phyloP scores from a whole-genome alignment of 1,140 invertebrate species.

The Ephestia elutella region DNA sequence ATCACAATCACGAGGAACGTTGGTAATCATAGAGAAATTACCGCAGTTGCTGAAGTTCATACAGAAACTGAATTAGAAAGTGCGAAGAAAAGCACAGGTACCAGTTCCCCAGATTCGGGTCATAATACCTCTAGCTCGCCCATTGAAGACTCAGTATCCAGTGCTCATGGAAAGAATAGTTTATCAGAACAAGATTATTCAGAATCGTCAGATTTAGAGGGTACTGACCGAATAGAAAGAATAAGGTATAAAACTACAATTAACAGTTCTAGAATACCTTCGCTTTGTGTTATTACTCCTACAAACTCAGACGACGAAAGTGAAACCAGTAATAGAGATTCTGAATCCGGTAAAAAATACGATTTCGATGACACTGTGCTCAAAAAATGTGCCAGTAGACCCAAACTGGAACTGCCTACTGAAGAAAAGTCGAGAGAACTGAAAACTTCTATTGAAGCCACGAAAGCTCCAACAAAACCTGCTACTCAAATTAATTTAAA shows the following conservation, averaged over 20 bases:
- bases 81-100: slow-evolving; percentile 74
- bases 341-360: slow-evolving; percentile 30
- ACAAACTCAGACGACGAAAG: slow-evolving; percentile 90
- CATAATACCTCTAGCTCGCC: slow-evolving; percentile 88
- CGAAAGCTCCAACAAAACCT: slow-evolving; percentile 51
- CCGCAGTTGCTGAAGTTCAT: slow-evolving; percentile 76
- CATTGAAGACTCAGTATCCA: slow-evolving; percentile 81
- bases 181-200: slow-evolving; percentile 84
- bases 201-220: slow-evolving; percentile 89
- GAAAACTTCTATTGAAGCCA: slow-evolving; percentile 32
- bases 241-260: slow-evolving; percentile 90
- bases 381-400: slow-evolving; percentile 41
- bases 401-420: slow-evolving; percentile 67
- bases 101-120: slow-evolving; percentile 84
- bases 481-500: slow-evolving; percentile 54
- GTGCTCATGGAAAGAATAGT: slow-evolving; percentile 80
- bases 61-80: slow-evolving; percentile 75
- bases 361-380: slow-evolving; percentile 26
- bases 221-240: slow-evolving; percentile 87
- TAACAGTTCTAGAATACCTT: slow-evolving; percentile 89
- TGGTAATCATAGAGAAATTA: slow-evolving; percentile 66
- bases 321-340: slow-evolving; percentile 57
- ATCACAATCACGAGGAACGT: slow-evolving; percentile 63
- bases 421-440: slow-evolving; percentile 51
- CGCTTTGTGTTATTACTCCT: slow-evolving; percentile 93